phyloP scores from a whole-genome alignment of 2,888 invertebrate genomes.

The Fragum whitleyi region DNA sequence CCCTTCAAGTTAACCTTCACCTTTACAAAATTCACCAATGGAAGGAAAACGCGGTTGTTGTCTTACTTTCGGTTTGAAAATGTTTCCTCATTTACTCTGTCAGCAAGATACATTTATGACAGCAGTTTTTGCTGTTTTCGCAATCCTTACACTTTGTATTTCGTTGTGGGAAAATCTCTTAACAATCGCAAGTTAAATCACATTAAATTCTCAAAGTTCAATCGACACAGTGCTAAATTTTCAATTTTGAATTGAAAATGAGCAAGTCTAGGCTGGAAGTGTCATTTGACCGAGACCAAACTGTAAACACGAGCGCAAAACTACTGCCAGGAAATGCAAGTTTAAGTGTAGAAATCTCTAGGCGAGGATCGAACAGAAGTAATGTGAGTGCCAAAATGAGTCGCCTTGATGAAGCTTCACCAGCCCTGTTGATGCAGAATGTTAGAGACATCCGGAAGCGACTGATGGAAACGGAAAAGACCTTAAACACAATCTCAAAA shows the following conservation, averaged over 20 bases:
- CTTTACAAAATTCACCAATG: slow-evolving; percentile 25
- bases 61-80: slow-evolving; percentile 25
- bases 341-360: slow-evolving; percentile 44
- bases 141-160: no score
- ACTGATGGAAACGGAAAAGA: slow-evolving; percentile 77
- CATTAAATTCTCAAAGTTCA: no score
- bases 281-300: slow-evolving; percentile 52
- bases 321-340: slow-evolving; percentile 32
- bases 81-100: no score
- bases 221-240: not conserved
- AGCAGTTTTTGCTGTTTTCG: no score
- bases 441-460: slow-evolving; percentile 77
- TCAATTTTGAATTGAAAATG: slow-evolving; percentile 41
- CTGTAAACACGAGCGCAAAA: slow-evolving; percentile 41
- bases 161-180: no score
- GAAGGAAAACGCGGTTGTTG: slow-evolving; percentile 26
- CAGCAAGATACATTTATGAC: no score
- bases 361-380: slow-evolving; percentile 16
- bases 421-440: slow-evolving; percentile 74
- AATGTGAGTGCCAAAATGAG: slow-evolving; percentile 52
- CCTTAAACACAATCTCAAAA: slow-evolving; percentile 74
- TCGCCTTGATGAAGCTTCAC: slow-evolving; percentile 64
- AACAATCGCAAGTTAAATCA: no score
- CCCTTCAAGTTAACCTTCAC: slow-evolving; percentile 18
- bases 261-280: slow-evolving; percentile 53